These are phyloP conservation scores for Parelbella ahira DNA, from an alignment of 2,888 invertebrate species.

Conservation along the genomic window DNA sequence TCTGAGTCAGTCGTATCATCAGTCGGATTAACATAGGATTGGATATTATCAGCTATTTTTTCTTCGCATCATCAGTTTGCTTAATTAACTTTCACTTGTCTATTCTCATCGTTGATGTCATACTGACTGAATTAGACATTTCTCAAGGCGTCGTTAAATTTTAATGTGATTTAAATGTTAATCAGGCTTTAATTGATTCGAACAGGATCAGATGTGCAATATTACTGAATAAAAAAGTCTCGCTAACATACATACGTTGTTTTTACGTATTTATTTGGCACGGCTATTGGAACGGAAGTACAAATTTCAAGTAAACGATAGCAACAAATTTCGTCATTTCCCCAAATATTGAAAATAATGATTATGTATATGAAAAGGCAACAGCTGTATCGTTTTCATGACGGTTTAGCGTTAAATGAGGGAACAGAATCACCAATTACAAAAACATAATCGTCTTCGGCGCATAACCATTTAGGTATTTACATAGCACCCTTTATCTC, in stretches of 20 bases:
- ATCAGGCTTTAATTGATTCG: slow-evolving; percentile 24
- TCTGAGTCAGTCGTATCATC: slow-evolving; percentile 14
- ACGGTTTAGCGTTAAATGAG: slow-evolving; percentile 37
- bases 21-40: slow-evolving; percentile 26
- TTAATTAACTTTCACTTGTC: slow-evolving; percentile 65
- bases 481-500: slow-evolving; percentile 35
- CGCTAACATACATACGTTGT: too few species aligned
- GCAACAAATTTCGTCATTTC: slow-evolving; percentile 8
- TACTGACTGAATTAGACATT: slow-evolving; percentile 36
- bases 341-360: slow-evolving; percentile 28
- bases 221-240: too few species aligned
- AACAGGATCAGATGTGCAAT: too few species aligned
- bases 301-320: slow-evolving; percentile 3
- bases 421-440: slow-evolving; percentile 30
- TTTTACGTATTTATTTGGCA: slow-evolving; percentile 19
- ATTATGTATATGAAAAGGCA: slow-evolving; percentile 35
- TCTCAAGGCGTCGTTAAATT: slow-evolving; percentile 29
- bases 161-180: slow-evolving; percentile 37
- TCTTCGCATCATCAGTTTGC: slow-evolving; percentile 39
- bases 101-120: slow-evolving; percentile 56
- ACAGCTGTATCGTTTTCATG: slow-evolving; percentile 37
- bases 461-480: slow-evolving; percentile 31
- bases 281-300: slow-evolving; percentile 7
- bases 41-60: slow-evolving; percentile 27
- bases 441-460: slow-evolving; percentile 35